Conservation (phyloP, 53 echinoderm and acorn worm species). For the Echinarachnius parma region DNA sequence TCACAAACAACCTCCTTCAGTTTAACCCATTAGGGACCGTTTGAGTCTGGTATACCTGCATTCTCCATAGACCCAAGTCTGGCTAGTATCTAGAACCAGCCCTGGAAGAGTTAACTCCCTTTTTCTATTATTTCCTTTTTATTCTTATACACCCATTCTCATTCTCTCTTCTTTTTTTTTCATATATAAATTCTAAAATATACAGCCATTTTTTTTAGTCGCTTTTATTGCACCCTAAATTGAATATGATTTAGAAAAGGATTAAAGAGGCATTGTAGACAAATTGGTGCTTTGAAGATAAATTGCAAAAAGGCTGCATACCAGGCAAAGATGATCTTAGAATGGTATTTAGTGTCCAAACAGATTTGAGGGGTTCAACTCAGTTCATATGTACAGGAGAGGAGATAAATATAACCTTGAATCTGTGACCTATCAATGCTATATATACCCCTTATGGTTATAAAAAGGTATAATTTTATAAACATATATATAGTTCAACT, state of each 20-base stretch:
- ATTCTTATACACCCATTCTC: background rate
- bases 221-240: constrained; percentile 40
- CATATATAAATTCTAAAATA: too few species aligned
- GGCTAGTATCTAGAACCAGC: background rate
- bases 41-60: background rate
- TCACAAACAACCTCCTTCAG: constrained; percentile 24
- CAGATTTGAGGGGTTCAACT: too few species aligned
- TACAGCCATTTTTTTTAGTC: too few species aligned
- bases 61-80: background rate
- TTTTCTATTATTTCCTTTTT: background rate
- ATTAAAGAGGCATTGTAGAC: constrained; percentile 38
- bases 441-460: too few species aligned
- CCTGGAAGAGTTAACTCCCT: constrained; percentile 19
- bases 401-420: too few species aligned
- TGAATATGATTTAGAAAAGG: constrained; percentile 42
- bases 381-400: too few species aligned
- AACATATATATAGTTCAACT: too few species aligned
- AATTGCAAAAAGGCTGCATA: too few species aligned
- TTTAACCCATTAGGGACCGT: background rate
- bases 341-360: too few species aligned
- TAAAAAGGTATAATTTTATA: too few species aligned
- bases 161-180: constrained; percentile 18
- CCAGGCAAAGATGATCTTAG: too few species aligned
- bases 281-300: constrained; percentile 29
- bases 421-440: too few species aligned